Evolutionary conservation across 2,888 invertebrate genomes (phyloP), one percentile per base, ranked within the genome.

Genomic region (Apamea monoglypha): DNA sequence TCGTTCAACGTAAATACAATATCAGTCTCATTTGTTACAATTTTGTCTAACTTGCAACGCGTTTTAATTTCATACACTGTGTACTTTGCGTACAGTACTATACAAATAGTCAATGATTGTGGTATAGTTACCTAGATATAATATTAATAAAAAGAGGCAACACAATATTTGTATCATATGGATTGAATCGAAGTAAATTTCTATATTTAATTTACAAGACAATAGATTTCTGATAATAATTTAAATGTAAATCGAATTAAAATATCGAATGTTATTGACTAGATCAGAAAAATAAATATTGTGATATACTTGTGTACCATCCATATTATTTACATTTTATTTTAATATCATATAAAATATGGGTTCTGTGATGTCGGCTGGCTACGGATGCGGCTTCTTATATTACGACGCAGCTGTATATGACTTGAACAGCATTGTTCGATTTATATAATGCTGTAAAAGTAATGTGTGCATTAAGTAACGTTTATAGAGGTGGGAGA

Each of bases 21-120:
- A 92, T 95, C 96, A 96, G 95, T 96, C 96, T 96, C 95, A 94
- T 94, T 91, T 88, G 84, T 91, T 92, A 92, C 91, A 91, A 91
- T 91, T 91, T 92, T 89, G 89, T 90, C 90, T 86, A 91, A 88
- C 83, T 91, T 90, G 91, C 89, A 90, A 90, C 89, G 83, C 83
- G 68, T 87, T 87, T 82, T 83, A 78, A 83, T 87, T 86, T 81
- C 4, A 69, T 81, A 73, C 73, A 80, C 76, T 83, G 77, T 80
- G 76, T 79, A 80, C 74, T 74, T 50, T 29, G 61, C 44, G 53
- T 85, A 87, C 71, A 66, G 50, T 68, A 78, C 44, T 80, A 53
- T 74, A 82, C 32, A 72, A 67, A 61, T 78, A 82, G 72, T 81
- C 67, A 83, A 76, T 84, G 68, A 81, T 78, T 78, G 74, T 80